Conservation (phyloP, 92 coral and sea anemone genomes). For the Meandrina meandrites region DNA sequence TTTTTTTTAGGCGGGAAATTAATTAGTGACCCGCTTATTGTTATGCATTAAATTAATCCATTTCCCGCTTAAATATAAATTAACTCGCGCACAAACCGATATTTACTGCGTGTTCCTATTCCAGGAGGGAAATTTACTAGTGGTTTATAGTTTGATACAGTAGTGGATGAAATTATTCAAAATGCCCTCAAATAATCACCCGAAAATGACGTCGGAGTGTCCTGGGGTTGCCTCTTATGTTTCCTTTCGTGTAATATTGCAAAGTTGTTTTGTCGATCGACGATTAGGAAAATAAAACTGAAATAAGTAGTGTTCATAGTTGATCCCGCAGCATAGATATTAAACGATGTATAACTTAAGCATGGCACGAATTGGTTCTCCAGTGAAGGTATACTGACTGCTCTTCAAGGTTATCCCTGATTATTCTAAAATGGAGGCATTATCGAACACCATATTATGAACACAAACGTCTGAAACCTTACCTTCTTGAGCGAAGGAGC, state of each 20-base stretch:
- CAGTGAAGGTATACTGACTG: no score
- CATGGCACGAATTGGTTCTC: no score
- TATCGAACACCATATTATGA: no score
- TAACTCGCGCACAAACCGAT: no score
- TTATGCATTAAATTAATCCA: not conserved
- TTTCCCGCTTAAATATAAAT: no score
- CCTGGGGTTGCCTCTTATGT: not conserved
- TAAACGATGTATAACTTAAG: no score
- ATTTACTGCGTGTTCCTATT: not conserved
- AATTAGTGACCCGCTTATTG: not conserved
- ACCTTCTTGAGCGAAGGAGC: slow-evolving; percentile 2
- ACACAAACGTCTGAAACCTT: not conserved
- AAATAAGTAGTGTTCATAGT: not conserved
- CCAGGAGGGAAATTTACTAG: not conserved
- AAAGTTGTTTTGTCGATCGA: not conserved
- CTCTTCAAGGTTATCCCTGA: no score
- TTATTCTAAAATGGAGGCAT: no score
- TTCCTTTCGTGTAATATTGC: not conserved
- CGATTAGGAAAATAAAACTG: not conserved
- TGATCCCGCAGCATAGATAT: no score
- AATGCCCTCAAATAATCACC: not conserved
- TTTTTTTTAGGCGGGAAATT: not conserved
- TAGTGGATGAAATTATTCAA: not conserved
- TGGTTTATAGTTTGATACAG: not conserved
- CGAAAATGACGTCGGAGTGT: not conserved